These are phyloP conservation scores for Polypterus bichir DNA, from an alignment of 2,113 vertebrate genomes.

Conservation along the genomic window DNA sequence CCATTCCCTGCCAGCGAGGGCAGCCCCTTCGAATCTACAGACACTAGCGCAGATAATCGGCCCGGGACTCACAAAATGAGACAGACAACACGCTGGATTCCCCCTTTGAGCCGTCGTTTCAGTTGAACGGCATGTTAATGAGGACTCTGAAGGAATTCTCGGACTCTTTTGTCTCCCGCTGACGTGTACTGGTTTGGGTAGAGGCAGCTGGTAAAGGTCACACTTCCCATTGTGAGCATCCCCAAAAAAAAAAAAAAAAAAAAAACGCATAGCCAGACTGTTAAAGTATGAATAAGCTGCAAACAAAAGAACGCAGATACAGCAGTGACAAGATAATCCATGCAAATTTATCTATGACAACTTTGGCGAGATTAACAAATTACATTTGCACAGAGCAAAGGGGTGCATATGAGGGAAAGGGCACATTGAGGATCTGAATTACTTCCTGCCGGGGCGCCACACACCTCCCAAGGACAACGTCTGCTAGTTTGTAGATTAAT, in stretches of 20 bases:
- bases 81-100: too few species aligned
- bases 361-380: conserved; percentile 81
- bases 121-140: conserved; percentile 36
- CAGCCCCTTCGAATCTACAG: too few species aligned
- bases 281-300: conserved; percentile 83
- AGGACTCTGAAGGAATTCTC: conserved; percentile 59
- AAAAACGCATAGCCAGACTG: conserved; percentile 72
- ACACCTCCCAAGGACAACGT: too few species aligned
- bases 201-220: conserved; percentile 78
- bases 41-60: too few species aligned
- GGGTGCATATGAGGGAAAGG: conserved; percentile 44
- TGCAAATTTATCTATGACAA: conserved; percentile 86
- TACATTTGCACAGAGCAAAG: conserved; percentile 79
- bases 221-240: conserved; percentile 71
- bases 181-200: conserved; percentile 65
- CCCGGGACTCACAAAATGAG: too few species aligned
- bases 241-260: conserved; percentile 41
- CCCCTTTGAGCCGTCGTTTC: background rate
- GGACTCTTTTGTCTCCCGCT: conserved; percentile 65
- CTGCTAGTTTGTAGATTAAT: too few species aligned
- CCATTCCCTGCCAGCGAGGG: too few species aligned
- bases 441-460: too few species aligned
- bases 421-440: conserved; percentile 1
- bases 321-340: conserved; percentile 80
- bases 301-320: conserved; percentile 81